phyloP scores from a whole-genome alignment of 1,140 invertebrate genomes.

The Amphibalanus amphitrite region DNA sequence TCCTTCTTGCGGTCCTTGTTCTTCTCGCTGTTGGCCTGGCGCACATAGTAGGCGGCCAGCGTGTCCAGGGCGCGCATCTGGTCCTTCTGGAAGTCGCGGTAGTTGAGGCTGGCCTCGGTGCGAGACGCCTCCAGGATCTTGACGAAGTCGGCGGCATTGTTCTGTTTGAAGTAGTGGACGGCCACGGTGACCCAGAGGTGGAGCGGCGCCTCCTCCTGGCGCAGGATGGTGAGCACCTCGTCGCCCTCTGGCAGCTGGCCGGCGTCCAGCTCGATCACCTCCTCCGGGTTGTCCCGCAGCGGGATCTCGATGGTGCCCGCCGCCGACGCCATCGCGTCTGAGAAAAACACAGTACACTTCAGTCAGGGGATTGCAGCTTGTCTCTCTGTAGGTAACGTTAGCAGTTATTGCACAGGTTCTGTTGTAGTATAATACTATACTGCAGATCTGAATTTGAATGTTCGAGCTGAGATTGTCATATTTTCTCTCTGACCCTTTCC shows the following conservation, averaged over 20 bases:
- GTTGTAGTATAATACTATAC: no score
- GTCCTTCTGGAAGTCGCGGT: conserved; percentile 84
- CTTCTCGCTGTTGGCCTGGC: conserved; percentile 87
- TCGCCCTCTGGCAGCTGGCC: conserved; percentile 85
- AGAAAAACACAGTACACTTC: no score
- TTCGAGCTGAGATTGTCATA: no score
- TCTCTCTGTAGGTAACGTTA: no score
- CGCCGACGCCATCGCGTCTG: neutral
- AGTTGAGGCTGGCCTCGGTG: conserved; percentile 69
- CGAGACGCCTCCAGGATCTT: conserved; percentile 77
- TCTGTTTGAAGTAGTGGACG: conserved; percentile 80
- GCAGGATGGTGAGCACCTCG: conserved; percentile 84
- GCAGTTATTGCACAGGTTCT: no score
- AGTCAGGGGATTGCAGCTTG: no score
- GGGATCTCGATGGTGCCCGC: conserved; percentile 61
- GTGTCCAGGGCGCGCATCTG: conserved; percentile 48
- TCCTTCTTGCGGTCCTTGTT: conserved; percentile 90
- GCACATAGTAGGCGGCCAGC: conserved; percentile 82
- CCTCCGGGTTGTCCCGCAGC: conserved; percentile 78
- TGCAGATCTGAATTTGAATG: no score
- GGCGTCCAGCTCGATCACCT: conserved; percentile 89
- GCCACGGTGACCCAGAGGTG: conserved; percentile 91
- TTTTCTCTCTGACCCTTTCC: no score
- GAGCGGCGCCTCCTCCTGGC: conserved; percentile 80
- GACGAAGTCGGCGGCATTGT: conserved; percentile 77